A percentile compares a stretch with the other conserved stretches of the same genome.
Conservation (phyloP, 2,113 vertebrate genomes). For the Carassius gibelio region DNA sequence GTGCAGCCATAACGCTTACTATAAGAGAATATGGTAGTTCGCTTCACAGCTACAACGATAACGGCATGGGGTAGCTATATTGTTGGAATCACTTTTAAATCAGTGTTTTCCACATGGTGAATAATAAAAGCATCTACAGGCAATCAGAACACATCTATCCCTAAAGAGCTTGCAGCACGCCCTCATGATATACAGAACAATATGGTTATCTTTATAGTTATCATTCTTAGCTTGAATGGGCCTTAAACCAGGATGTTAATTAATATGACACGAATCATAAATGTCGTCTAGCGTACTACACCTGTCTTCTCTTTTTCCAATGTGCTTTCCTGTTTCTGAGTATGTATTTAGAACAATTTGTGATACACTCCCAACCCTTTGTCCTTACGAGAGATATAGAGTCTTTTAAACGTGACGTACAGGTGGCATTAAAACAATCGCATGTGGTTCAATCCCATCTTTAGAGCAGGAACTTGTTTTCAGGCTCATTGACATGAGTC, state of each 20-base stretch:
- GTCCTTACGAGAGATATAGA: conserved; percentile 27
- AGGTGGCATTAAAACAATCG: conserved; percentile 49
- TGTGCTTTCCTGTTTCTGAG: conserved; percentile 51
- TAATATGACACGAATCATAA: conserved; percentile 43
- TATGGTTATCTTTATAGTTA: no score
- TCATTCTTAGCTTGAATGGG: neutral
- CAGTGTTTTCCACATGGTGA: no score
- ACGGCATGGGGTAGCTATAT: no score
- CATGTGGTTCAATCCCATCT: neutral
- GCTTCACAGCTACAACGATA: no score
- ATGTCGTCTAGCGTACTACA: conserved; percentile 51
- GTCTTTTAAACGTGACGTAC: conserved; percentile 35
- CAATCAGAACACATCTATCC: no score
- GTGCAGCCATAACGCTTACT: neutral
- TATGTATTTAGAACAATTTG: conserved; percentile 47
- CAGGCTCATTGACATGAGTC: conserved; percentile 31
- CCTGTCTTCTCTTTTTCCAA: conserved; percentile 55
- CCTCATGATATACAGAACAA: no score
- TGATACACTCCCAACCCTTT: conserved; percentile 47
- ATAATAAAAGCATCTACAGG: no score
- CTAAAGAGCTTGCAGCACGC: no score
- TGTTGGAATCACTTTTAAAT: no score
- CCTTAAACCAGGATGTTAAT: conserved; percentile 4
- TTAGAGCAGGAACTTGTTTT: conserved; percentile 31
- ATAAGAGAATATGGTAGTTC: no score